Evolutionary conservation across 1,140 invertebrate genomes (phyloP), one percentile per base, ranked within the genome.

Genomic region (Arctopsyche grandis): DNA sequence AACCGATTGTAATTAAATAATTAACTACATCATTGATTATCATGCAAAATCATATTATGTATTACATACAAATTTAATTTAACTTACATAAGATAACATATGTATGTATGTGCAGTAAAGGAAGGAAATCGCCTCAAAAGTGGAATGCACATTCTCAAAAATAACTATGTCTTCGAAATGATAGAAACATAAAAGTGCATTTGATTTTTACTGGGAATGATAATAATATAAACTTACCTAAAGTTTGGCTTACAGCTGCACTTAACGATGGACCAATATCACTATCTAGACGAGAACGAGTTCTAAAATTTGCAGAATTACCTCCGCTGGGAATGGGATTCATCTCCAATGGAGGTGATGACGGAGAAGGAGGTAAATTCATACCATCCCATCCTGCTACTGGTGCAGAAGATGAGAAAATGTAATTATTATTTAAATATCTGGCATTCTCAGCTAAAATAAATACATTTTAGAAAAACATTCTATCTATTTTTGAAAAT

Each of bases 191-290:
- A 4, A 38, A 38, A 7, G 29, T 38, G 7, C 7, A 38, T 38
- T 38, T 38, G 3, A 38, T 38, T 4, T 38, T 38, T 38, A 38
- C 29, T 38, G n/a, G n/a, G n/a, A n/a, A n/a, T n/a, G n/a, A n/a
- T n/a, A 38, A 38, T 38, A 38, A 38, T 4, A 38, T 4, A 5
- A 63, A 16, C 81, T 80, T 82, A 88, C 87, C 78, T 29, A 88
- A 69, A 0, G 85, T 87, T 79, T 88, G 86, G 75, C 87, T 88
- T 78, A 86, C 86, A 63, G 87, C 87, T 12, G 87, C 88, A 73
- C 88, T 89, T 52, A 89, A 85, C 56, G 86, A 86, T 3, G 87
- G 84, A 5, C 88, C 88, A n/a, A 89, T 87, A 83, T 89, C 88
- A 84, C 88, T 89, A 84, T 89, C 87, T 26, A 89, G 84, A 5